A percentile compares a stretch with the other conserved stretches of the same genome.
Evolutionary conservation across 2,113 vertebrate genomes (phyloP).

Genomic region (Phoxinus phoxinus): DNA sequence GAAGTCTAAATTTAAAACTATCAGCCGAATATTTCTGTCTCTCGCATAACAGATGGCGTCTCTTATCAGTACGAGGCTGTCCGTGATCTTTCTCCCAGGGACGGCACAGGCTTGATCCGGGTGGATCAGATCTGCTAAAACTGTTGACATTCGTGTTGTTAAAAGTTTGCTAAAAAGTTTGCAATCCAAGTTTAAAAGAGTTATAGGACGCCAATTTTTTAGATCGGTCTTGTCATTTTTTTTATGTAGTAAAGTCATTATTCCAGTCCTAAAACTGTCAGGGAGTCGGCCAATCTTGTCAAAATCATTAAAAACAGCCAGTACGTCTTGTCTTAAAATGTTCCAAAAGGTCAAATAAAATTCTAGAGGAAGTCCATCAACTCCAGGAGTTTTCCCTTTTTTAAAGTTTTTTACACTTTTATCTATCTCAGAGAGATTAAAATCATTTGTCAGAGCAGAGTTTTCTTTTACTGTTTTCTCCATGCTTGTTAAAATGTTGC

Average conservation of each 20-base stretch:
- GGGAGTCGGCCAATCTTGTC: background rate
- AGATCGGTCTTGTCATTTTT: slow-evolving; percentile 27
- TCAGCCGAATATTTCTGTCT: background rate
- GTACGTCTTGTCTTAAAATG: background rate
- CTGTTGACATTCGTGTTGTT: background rate
- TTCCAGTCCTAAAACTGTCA: slow-evolving; percentile 38
- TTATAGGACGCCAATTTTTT: slow-evolving; percentile 45
- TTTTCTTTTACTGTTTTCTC: too few species aligned
- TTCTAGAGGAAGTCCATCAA: too few species aligned
- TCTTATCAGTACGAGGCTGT: background rate
- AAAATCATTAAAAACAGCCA: background rate
- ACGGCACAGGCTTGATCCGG: background rate
- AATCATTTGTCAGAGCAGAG: too few species aligned
- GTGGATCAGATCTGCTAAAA: background rate
- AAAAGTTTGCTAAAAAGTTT: slow-evolving; percentile 45
- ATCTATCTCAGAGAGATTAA: too few species aligned
- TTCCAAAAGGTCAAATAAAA: background rate
- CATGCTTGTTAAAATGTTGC: too few species aligned
- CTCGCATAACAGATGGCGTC: background rate
- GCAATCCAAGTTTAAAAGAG: slow-evolving; percentile 26
- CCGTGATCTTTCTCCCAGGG: background rate
- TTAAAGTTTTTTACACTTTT: too few species aligned
- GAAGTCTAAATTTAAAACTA: background rate
- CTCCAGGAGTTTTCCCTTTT: too few species aligned
- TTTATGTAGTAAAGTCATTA: slow-evolving; percentile 14